Conservation (phyloP, 2,113 vertebrate species). For the Trinectes maculatus region DNA sequence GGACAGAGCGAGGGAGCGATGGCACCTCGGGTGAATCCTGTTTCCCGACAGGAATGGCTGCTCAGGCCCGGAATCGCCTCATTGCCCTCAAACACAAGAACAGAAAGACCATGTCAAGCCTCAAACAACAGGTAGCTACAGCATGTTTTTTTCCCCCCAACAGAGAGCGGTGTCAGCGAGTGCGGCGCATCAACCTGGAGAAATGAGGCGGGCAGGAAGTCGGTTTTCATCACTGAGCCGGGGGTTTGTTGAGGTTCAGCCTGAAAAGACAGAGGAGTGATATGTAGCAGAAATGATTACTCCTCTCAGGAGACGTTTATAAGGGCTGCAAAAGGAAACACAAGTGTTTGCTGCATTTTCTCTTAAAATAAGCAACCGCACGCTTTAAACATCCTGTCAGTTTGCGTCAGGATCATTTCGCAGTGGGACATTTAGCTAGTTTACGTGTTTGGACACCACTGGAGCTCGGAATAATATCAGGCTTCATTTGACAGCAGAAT, state of each 20-base stretch:
- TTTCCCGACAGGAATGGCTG: constrained; percentile 37
- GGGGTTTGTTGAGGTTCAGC: constrained; percentile 29
- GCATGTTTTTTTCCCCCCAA: neutral
- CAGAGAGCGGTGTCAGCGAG: neutral
- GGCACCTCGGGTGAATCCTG: constrained; percentile 62
- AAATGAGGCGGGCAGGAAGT: constrained; percentile 44
- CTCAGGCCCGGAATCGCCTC: constrained; percentile 25
- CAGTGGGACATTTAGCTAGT: too few species aligned
- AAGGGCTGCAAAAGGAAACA: too few species aligned
- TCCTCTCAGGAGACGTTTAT: too few species aligned
- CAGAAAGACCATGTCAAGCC: constrained; percentile 8
- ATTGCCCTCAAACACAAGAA: constrained; percentile 44
- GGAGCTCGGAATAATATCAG: too few species aligned
- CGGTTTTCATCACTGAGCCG: constrained; percentile 56
- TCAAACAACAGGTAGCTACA: neutral
- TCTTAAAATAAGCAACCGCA: too few species aligned
- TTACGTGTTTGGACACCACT: too few species aligned
- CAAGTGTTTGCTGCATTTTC: too few species aligned
- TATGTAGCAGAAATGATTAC: neutral
- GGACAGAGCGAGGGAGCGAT: constrained; percentile 30
- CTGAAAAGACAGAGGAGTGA: constrained; percentile 28
- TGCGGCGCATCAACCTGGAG: constrained; percentile 53
- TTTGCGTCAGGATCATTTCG: too few species aligned
- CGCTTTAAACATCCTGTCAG: too few species aligned
- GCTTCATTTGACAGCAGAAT: too few species aligned